Percentiles rank a stretch among this genome's conserved stretches.
Evolutionary conservation across 1,140 invertebrate genomes (phyloP).

Genomic region (Saccostrea echinata): DNA sequence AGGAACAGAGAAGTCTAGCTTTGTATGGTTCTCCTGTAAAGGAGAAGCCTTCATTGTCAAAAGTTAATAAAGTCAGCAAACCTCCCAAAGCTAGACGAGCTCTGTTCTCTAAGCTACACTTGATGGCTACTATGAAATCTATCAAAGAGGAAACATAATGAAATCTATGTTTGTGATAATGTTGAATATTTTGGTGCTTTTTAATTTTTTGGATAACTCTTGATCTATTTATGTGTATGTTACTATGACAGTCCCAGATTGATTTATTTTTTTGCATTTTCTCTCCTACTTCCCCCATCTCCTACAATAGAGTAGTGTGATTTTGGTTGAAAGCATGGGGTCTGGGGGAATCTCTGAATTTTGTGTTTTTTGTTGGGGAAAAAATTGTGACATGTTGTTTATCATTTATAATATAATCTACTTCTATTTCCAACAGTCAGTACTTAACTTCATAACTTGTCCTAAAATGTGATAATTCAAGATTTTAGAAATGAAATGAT

Average conservation of each 20-base stretch:
- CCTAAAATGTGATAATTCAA: neutral
- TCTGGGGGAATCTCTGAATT: neutral
- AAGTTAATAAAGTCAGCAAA: neutral
- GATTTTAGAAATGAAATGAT: no score
- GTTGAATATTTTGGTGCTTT: neutral
- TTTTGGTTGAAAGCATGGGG: neutral
- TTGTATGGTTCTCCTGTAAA: conserved; percentile 17
- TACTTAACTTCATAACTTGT: neutral
- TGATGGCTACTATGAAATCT: conserved; percentile 21
- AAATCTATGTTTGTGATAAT: conserved; percentile 8
- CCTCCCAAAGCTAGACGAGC: conserved; percentile 8
- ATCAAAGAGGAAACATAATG: conserved; percentile 25
- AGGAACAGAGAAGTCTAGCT: conserved; percentile 5
- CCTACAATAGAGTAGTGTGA: neutral
- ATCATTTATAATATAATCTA: neutral
- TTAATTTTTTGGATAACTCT: neutral
- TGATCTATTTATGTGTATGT: neutral
- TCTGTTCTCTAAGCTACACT: neutral
- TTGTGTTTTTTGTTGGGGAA: neutral
- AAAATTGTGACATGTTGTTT: conserved; percentile 17
- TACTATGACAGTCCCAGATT: neutral
- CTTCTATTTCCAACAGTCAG: conserved; percentile 2
- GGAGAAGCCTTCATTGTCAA: neutral
- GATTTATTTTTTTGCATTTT: neutral
- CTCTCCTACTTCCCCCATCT: neutral